Percentiles rank a stretch among this genome's conserved stretches.
phyloP scores from a whole-genome alignment of 2,113 vertebrate genomes.

The Pachyramphus minor region DNA sequence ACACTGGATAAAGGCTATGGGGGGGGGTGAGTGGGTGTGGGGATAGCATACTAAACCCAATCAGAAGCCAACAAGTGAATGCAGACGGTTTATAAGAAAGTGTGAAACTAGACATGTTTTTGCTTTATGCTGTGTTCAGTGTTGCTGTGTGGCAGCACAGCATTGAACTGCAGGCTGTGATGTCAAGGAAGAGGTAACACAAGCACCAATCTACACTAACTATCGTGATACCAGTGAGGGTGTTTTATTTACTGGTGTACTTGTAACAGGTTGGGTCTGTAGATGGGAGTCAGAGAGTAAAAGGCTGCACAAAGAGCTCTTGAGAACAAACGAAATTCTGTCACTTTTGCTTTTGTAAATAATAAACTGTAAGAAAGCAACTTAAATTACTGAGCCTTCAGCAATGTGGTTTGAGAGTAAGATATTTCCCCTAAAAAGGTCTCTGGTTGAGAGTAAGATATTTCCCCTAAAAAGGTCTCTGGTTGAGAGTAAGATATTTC shows the following conservation, averaged over 20 bases:
- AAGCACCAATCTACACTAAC: not conserved
- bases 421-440: not conserved
- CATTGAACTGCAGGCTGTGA: rapidly evolving
- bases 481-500: not conserved
- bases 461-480: not conserved
- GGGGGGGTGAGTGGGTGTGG: rapidly evolving
- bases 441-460: not conserved
- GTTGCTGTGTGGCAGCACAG: not conserved
- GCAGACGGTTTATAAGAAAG: not conserved
- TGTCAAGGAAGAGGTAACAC: not conserved
- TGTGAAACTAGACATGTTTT: not conserved
- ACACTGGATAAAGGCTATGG: not conserved
- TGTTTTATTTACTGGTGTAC: not conserved
- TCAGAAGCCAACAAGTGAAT: not conserved
- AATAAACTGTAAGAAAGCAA: not conserved
- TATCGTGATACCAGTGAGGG: not conserved
- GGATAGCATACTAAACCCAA: not conserved
- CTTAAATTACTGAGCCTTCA: not conserved
- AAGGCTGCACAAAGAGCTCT: not conserved
- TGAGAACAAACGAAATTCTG: not conserved
- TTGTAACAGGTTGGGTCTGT: not conserved
- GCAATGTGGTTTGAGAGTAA: not conserved
- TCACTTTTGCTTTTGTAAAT: not conserved
- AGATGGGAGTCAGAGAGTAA: not conserved
- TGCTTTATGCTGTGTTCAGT: not conserved